Conservation (phyloP, 2,797 vertebrate genomes). For the Hippoglossus hippoglossus region DNA sequence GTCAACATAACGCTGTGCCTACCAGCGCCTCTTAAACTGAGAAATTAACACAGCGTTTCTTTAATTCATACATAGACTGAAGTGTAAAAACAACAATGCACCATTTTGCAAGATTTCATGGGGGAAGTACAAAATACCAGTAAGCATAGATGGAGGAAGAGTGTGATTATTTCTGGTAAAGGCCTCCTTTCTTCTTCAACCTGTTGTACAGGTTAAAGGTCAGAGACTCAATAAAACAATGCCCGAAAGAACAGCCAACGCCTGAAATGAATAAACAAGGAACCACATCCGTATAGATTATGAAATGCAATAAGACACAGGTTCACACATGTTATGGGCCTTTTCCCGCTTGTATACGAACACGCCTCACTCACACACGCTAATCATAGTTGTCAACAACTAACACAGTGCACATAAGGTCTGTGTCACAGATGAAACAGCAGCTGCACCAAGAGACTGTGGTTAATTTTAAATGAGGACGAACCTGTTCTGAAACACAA, state of each 20-base stretch:
- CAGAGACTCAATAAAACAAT: conserved; percentile 40
- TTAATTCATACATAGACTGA: not conserved
- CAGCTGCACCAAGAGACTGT: not conserved
- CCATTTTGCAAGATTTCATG: too few relatives aligned
- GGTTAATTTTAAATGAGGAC: conserved; percentile 29
- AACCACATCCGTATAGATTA: conserved; percentile 7
- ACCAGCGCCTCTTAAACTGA: too few relatives aligned
- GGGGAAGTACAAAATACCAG: not conserved
- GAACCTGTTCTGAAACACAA: conserved; percentile 28
- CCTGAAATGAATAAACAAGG: conserved; percentile 32
- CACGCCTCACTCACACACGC: not conserved
- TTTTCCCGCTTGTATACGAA: conserved; percentile 18
- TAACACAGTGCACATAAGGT: conserved; percentile 14
- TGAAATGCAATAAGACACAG: not conserved
- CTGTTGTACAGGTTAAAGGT: conserved; percentile 68
- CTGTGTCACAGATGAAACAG: not conserved
- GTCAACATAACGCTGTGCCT: too few relatives aligned
- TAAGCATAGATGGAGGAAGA: conserved; percentile 18
- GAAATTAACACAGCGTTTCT: not conserved
- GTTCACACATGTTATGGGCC: not conserved
- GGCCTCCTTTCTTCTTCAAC: conserved; percentile 45
- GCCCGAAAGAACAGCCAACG: conserved; percentile 1
- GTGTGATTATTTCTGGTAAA: conserved; percentile 40
- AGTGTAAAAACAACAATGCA: not conserved
- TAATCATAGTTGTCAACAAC: conserved; percentile 6